Evolutionary conservation across 1,140 invertebrate species (phyloP), one percentile per base, ranked within the genome.

Genomic region (Artemia franciscana): DNA sequence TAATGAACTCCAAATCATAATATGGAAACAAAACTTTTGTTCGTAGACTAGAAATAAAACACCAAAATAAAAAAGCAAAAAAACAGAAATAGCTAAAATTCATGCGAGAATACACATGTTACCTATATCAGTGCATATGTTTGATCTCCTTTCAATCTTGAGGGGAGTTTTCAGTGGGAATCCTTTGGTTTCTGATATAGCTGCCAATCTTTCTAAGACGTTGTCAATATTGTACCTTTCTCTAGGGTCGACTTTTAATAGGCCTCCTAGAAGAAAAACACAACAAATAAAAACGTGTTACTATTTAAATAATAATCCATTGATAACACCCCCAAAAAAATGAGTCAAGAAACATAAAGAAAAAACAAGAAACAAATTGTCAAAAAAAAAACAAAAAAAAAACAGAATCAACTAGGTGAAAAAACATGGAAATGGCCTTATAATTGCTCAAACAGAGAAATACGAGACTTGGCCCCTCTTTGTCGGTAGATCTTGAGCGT

Each of bases 141-240:
- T 59, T 12, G 21, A 59, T 23, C 23, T 24, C 21, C 4, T 78
- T 70, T 82, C 79, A 68, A 85, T 75, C 70, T 79, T 79, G 63
- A 86, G 75, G 60, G 86, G 78, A 69, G 84, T 82, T 70, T 85
- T 82, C 9, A 85, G 77, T 73, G 85, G 84, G 73, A 85, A 82
- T 62, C 82, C 81, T 71, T 82, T 81, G 25, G 86, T 84, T 73
- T 91, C 86, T 5, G 86, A 86, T 66, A 95, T 85, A 51, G 88
- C 84, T 59, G 86, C 86, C 60, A 95, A 70, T 65, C 85, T 77
- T 69, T 95, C 90, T 67, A 94, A 72, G 15, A 96, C 72, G 65
- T 80, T 82, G 61, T 80, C 78, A 23, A 93, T 83, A 39, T 79
- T 81, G 57, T 91, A 75, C 61, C 92, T 78, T 63, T 84, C 77